Base-by-base conservation (phyloP, 2,888 invertebrate genomes). In the Agriopis marginaria region DNA sequence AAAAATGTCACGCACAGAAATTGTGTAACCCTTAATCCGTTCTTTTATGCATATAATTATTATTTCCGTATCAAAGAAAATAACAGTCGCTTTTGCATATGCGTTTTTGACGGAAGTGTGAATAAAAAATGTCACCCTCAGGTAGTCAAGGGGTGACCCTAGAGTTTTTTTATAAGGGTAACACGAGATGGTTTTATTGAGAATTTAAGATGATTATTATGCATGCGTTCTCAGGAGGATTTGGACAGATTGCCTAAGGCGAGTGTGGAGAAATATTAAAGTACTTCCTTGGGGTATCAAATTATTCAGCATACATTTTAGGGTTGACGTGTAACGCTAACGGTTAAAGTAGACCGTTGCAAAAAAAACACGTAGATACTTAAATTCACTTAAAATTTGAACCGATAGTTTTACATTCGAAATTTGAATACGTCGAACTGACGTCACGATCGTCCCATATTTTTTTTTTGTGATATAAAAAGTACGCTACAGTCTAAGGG, bases 31-130 rank as follows among this genome's bases (percentile, higher is more conserved):
- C 84, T 86, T 93, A 93, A 94, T 94, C 94, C 93, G 86, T 83
- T 89, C 89, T 87, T 89, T 93, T 92, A 93, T 93, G 93, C 94
- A 94, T 93, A 93, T 93, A 93, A 93, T 94, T 93, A 94, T 93
- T 94, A 93, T 93, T 94, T 93, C 93, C 93, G 92, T 88, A 91
- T 92, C 92, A 91, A 93, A 93, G 93, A 91, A 91, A 93, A 89
- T 89, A 91, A 90, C 89, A 89, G 87, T 89, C 87, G 89, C 91
- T 93, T 93, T 93, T 94, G 93, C 93, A 93, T 93, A 92, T 87
- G 88, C 87, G 83, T 88, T 86, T 87, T 86, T 88, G 91, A 88
- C 91, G 92, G 93, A 93, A 93, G 93, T 93, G 91, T 93, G 90
- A 92, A 93, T 91, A 90, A 93, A 93, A 93, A 93, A 90, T 88